Evolutionary conservation across 1,140 invertebrate species (phyloP).

Genomic region (Tenebrio molitor): DNA sequence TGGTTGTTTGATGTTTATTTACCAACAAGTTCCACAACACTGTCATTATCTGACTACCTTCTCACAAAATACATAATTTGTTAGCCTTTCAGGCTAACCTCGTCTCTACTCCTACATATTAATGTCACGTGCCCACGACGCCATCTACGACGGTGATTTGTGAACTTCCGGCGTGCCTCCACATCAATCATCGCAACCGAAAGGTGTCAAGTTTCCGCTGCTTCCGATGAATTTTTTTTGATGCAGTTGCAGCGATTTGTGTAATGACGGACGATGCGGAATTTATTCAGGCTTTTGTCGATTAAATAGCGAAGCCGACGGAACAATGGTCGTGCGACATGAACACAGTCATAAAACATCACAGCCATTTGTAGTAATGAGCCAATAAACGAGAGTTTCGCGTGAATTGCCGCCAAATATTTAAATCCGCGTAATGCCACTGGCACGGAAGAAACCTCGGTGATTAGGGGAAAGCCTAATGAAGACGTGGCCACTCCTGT

Average conservation of each 20-base stretch:
- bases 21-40: not conserved
- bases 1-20: no score
- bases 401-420: no score
- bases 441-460: not conserved
- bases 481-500: not conserved
- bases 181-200: conserved; percentile 34
- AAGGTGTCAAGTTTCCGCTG: conserved; percentile 36
- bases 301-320: not conserved
- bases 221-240: not conserved
- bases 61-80: conserved; percentile 26
- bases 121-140: conserved; percentile 45
- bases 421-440: no score
- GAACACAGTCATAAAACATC: no score
- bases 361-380: no score
- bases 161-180: conserved; percentile 45
- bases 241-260: not conserved
- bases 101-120: conserved; percentile 43
- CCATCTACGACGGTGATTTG: conserved; percentile 45
- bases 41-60: not conserved
- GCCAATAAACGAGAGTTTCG: no score
- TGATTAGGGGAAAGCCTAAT: not conserved
- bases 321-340: no score
- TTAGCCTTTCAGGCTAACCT: not conserved
- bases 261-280: not conserved
- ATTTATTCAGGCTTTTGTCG: not conserved